These are phyloP conservation scores for Ryuthela nishihirai DNA, from an alignment of 2,888 invertebrate species.

Conservation along the genomic window DNA sequence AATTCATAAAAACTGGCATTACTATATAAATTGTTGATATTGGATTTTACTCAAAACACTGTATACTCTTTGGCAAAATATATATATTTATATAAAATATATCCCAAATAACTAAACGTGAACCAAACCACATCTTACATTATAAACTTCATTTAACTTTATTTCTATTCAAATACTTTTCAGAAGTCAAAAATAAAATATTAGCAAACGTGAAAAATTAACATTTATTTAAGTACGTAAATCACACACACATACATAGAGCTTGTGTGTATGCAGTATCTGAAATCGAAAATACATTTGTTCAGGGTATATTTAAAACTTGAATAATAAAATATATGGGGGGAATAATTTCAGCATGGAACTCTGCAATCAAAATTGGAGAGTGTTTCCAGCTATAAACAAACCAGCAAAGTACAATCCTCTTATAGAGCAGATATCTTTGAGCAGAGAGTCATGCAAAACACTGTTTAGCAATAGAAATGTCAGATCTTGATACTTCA, in stretches of 20 bases:
- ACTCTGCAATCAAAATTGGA: constrained; percentile 24
- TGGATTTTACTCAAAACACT: constrained; percentile 40
- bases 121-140: constrained; percentile 34
- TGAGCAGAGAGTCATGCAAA: too few relatives aligned
- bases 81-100: constrained; percentile 40
- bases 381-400: constrained; percentile 12
- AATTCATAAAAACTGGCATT: constrained; percentile 39
- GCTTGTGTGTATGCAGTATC: background rate
- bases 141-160: constrained; percentile 33
- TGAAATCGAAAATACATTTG: constrained; percentile 36
- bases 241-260: constrained; percentile 26
- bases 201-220: constrained; percentile 30
- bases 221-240: constrained; percentile 32
- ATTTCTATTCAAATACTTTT: constrained; percentile 38
- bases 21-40: constrained; percentile 39
- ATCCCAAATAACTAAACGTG: constrained; percentile 40
- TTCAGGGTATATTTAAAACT: constrained; percentile 39
- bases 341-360: constrained; percentile 36
- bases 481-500: constrained; percentile 30
- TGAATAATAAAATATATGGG: constrained; percentile 40
- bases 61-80: constrained; percentile 40
- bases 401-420: constrained; percentile 22
- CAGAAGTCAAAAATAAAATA: constrained; percentile 35
- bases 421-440: constrained; percentile 14
- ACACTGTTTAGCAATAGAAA: constrained; percentile 32